These are phyloP conservation scores for Stichopus horrens DNA, from an alignment of 53 echinoderm and acorn worm species.

Conservation along the genomic window DNA sequence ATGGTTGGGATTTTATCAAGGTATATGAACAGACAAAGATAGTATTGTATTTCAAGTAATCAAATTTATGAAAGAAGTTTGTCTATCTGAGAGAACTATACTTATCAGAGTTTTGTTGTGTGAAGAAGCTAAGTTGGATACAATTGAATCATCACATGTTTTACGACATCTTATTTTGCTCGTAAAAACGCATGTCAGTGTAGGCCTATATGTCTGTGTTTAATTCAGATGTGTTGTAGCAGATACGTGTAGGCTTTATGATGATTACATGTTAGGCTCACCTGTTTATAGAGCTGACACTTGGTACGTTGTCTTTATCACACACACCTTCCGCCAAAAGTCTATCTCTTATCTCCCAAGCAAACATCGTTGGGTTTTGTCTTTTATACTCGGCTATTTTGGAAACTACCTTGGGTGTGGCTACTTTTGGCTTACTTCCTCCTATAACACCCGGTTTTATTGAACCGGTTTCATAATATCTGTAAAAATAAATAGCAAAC, in stretches of 20 bases:
- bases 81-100: too few species aligned
- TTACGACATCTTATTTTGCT: too few species aligned
- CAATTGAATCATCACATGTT: too few species aligned
- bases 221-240: too few species aligned
- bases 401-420: constrained; percentile 91
- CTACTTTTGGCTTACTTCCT: constrained; percentile 97
- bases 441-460: constrained; percentile 98
- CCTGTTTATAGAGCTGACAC: constrained; percentile 99
- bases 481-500: constrained; percentile 3
- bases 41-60: too few species aligned
- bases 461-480: constrained; percentile 98
- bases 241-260: background rate
- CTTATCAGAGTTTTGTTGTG: too few species aligned
- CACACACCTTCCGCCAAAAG: constrained; percentile 94
- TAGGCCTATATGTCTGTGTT: too few species aligned
- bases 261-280: constrained; percentile 33
- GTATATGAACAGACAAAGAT: too few species aligned
- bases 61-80: too few species aligned
- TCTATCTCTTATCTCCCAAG: constrained; percentile 98
- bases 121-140: too few species aligned
- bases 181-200: too few species aligned
- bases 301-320: constrained; percentile 98
- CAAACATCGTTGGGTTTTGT: constrained; percentile 99
- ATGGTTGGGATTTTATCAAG: too few species aligned
- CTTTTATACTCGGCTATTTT: constrained; percentile 98